Conservation (phyloP, 2,113 vertebrate genomes). For the Poecile atricapillus region DNA sequence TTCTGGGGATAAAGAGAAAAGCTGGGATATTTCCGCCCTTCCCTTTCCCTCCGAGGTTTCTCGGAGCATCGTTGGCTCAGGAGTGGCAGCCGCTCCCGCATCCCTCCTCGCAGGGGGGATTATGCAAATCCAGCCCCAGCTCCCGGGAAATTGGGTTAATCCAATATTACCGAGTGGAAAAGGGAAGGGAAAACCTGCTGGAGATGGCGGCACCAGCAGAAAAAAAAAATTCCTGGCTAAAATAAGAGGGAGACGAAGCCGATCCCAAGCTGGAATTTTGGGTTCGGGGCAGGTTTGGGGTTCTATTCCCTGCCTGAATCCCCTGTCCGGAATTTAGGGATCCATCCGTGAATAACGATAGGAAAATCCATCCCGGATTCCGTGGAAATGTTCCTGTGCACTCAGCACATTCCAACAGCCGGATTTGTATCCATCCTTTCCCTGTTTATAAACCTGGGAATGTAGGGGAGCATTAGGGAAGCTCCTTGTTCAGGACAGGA, state of each 20-base stretch:
- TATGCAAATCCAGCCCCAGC: conserved; percentile 75
- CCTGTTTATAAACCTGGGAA: background rate
- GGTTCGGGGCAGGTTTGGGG: accelerated
- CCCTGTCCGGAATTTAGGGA: background rate
- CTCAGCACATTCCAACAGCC: accelerated
- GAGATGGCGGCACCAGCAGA: accelerated
- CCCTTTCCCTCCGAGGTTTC: background rate
- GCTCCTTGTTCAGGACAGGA: background rate
- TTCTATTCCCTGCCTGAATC: background rate
- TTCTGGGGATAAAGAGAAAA: conserved; percentile 8
- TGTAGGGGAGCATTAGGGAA: background rate
- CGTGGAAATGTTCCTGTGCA: background rate
- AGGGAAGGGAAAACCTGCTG: background rate
- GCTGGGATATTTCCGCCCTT: background rate
- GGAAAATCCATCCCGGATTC: background rate
- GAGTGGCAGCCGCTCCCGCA: background rate
- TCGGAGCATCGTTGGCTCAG: conserved; percentile 9
- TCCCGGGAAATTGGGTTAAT: conserved; percentile 77
- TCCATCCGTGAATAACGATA: background rate
- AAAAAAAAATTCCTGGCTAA: background rate
- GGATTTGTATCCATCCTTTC: background rate
- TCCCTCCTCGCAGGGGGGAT: conserved; percentile 46
- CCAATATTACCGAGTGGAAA: conserved; percentile 72
- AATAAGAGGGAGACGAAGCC: accelerated
- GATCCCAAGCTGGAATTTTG: background rate